Percentiles rank a stretch among this genome's conserved stretches.
These are phyloP conservation scores for Brachyhypopomus gauderio DNA, from an alignment of 2,113 vertebrate genomes.

Conservation along the genomic window DNA sequence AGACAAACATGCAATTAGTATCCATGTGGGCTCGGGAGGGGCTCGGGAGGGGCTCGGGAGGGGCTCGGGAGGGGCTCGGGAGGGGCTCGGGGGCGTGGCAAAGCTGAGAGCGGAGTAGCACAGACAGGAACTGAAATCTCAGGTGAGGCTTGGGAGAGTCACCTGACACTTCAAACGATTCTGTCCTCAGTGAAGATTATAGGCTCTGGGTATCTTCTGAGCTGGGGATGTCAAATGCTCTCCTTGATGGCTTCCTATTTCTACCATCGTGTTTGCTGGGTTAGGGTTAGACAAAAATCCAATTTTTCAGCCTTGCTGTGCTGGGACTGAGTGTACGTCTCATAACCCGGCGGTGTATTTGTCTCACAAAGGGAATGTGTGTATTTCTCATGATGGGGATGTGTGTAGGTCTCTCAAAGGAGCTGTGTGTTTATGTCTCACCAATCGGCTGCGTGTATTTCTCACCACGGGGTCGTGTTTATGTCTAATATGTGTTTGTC, in stretches of 20 bases:
- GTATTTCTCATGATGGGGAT: too few species aligned
- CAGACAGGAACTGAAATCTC: slow-evolving; percentile 50
- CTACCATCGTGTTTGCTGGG: not conserved
- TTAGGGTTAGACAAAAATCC: not conserved
- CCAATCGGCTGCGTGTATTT: not conserved
- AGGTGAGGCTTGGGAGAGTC: slow-evolving; percentile 40
- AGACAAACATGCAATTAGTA: slow-evolving; percentile 57
- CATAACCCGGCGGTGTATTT: too few species aligned
- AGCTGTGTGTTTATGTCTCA: not conserved
- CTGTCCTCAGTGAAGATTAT: slow-evolving; percentile 26
- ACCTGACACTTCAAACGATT: slow-evolving; percentile 51
- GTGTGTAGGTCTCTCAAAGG: too few species aligned
- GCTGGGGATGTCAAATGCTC: not conserved
- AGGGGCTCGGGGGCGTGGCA: slow-evolving; percentile 34
- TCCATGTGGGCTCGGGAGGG: slow-evolving; percentile 38
- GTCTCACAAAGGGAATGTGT: too few species aligned
- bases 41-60: slow-evolving; percentile 30
- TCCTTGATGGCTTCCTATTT: slow-evolving; percentile 22
- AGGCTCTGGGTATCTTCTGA: slow-evolving; percentile 18
- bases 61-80: slow-evolving; percentile 38
- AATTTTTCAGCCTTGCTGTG: not conserved
- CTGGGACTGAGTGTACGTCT: too few species aligned
- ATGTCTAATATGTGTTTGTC: too few species aligned
- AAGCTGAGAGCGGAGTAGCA: slow-evolving; percentile 38
- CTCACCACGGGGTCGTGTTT: too few species aligned